Base-by-base conservation (phyloP, 1,140 invertebrate species). In the Brachionus koreanus region DNA sequence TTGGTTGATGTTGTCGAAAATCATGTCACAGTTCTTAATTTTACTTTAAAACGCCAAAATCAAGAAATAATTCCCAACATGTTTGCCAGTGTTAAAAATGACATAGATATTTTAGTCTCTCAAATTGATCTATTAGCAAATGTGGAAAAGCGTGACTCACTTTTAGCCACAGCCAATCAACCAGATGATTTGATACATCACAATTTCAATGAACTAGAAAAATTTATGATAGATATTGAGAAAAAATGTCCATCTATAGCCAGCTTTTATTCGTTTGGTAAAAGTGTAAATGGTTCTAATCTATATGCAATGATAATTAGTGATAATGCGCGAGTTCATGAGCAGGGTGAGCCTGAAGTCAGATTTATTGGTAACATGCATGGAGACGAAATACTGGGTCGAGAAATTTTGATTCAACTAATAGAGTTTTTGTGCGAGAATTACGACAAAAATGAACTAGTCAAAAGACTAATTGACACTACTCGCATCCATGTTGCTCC, bases 281-380 rank as follows among this genome's bases (percentile, higher is more conserved):
- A 93, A 85, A 94, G 93, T 82, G 93, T 97, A 1, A 88, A 94
- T 88, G 91, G 85, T 0, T 89, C 93, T 82, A 91, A 97, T 52
- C 87, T 99, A 33, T 95, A 87, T 89, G 89, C 98, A 0, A 86
- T 99, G 82, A 94, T 84, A 1, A 85, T 88, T 93, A 92, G 93
- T 0, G 90, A 91, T 42, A 91, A 90, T 83, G 94, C 94, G 57
- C 93, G 93, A 85, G 88, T 91, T 83, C 94, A 95, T 89, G 85
- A 85, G 82, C 39, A 82, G 6, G 83, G 87, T 7, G 82, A 85
- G 46, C 93, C 93, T 9, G 93, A 94, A 88, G 92, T 95, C 86
- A 95, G 95, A 87, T 95, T 94, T 88, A 91, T 96, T 76, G 94
- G 91, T 12, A 96, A 95, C 88, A 96, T 96, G 92, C 94, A 96